phyloP scores from a whole-genome alignment of 2,888 invertebrate species.

The Trichopria drosophilae region DNA sequence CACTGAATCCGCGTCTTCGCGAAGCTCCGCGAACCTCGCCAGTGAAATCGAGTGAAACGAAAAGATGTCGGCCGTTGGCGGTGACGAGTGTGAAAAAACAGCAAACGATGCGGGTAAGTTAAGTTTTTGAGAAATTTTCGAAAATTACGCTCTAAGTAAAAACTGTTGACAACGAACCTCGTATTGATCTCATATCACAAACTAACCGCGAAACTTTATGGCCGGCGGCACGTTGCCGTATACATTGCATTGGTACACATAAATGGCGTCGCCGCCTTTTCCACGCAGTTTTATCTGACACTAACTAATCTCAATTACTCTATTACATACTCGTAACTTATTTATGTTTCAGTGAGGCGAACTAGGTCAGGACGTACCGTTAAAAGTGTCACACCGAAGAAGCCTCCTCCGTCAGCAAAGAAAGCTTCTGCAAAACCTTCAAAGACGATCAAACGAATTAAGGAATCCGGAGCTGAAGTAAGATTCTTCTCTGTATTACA shows the following conservation, averaged over 20 bases:
- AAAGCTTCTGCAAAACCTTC: constrained; percentile 51
- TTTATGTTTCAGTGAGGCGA: constrained; percentile 59
- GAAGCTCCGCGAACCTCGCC: no score
- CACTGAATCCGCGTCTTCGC: no score
- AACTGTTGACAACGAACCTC: no score
- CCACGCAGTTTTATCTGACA: no score
- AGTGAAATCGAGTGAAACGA: no score
- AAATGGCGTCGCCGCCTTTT: no score
- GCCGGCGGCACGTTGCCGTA: not conserved
- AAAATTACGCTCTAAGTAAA: constrained; percentile 14
- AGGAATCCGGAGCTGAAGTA: constrained; percentile 49
- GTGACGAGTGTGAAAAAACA: constrained; percentile 49
- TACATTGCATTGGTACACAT: not conserved
- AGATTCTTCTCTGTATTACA: constrained; percentile 14
- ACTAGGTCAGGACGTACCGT: constrained; percentile 64
- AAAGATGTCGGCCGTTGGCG: constrained; percentile 54
- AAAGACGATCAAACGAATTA: constrained; percentile 43
- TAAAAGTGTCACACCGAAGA: constrained; percentile 38
- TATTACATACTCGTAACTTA: no score
- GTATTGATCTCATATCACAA: no score
- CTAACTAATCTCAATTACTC: no score
- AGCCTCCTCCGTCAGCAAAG: constrained; percentile 41
- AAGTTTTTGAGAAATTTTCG: not conserved
- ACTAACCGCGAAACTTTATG: not conserved
- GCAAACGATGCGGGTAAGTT: constrained; percentile 50